Conservation (phyloP, 2,113 vertebrate species). For the Gallinago undulata region DNA sequence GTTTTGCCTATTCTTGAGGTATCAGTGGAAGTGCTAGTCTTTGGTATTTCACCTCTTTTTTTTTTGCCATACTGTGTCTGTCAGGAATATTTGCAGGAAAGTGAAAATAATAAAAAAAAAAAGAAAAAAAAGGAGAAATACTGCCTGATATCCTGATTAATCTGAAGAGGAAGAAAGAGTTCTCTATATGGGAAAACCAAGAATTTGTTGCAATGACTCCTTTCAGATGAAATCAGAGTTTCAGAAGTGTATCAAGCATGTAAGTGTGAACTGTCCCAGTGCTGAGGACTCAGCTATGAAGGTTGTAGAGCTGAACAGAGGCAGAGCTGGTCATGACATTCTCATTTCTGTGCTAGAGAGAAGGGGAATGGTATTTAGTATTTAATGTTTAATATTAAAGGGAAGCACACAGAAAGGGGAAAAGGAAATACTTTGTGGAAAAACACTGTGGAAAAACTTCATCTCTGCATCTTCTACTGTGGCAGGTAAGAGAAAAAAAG, state of each 20-base stretch:
- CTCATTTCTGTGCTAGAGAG: neutral
- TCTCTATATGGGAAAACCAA: neutral
- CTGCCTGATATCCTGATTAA: neutral
- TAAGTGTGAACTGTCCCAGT: neutral
- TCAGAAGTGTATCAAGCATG: neutral
- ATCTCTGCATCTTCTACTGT: accelerated
- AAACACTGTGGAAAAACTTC: neutral
- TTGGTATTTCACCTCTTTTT: neutral
- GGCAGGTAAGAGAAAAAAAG: neutral
- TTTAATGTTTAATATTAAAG: neutral
- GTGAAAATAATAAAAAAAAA: neutral
- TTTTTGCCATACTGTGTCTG: neutral
- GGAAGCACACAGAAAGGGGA: neutral
- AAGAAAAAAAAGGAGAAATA: neutral
- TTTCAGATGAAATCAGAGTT: neutral
- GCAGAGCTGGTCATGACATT: neutral
- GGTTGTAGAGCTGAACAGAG: neutral
- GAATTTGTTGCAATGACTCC: neutral
- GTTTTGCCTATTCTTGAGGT: neutral
- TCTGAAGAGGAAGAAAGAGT: neutral
- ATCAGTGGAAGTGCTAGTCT: neutral
- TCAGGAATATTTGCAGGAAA: neutral
- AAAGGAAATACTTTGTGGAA: neutral
- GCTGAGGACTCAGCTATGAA: neutral
- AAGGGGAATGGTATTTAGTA: neutral